Evolutionary conservation across 2,113 vertebrate genomes (phyloP), one percentile per base, ranked within the genome.

Genomic region (Dinomys branickii): DNA sequence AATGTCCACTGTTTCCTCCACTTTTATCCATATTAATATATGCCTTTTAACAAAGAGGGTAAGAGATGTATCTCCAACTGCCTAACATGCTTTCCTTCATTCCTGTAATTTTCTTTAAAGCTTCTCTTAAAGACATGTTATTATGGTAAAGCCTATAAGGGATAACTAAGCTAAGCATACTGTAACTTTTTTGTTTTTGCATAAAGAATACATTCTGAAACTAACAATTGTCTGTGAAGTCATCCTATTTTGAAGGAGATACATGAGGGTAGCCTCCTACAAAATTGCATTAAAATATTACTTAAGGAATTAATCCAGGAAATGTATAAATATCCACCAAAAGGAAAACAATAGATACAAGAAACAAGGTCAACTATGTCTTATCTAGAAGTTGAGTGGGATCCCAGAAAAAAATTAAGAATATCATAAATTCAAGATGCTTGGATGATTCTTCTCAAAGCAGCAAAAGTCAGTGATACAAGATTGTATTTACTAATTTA

Each of bases 91-190:
- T 91, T 75, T 33, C 10, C 16, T 92, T 85, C n/a, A 65, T 83
- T 85, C 59, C 14, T 13, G 50, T 88, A 81, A 89, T 95, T 97
- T 96, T 61, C 75, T 67, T 44, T 94, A 65, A 78, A 85, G 85
- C 41, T 91, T 95, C 77, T 89, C 80, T 83, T 78, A 52, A 88
- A 78, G 61, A 54, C 17, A 17, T 91, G 20, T 54, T 91, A 95
- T 96, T 85, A 83, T n/a, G 33, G 19, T 38, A 83, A 90, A 41
- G 7, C 44, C 61, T 50, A 86, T 24, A 59, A 90, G 44, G 13
- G 54, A 73, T 78, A 94, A 80, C 78, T 91, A 85, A 97, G 47
- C 77, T 71, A 93, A 97, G 47, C 14, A 73, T 85, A 90, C 47
- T 87, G 84, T 83, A 22, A 58, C 67, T 71, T 50, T 90, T n/a